Evolutionary conservation across 2,113 vertebrate genomes (phyloP).

Genomic region (Leuciscus idus): DNA sequence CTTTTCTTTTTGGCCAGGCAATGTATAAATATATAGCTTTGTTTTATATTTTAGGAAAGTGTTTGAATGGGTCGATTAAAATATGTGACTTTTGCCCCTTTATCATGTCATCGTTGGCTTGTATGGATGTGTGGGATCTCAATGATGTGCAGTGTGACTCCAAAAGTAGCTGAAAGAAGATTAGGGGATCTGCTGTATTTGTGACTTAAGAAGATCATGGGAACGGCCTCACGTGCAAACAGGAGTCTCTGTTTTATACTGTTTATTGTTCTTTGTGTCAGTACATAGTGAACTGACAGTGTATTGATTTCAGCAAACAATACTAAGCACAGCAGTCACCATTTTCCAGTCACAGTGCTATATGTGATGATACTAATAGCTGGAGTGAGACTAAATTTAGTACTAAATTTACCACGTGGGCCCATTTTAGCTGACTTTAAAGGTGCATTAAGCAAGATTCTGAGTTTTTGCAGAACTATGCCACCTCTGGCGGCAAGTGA

Average conservation of each 20-base stretch:
- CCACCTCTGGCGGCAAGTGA: no score
- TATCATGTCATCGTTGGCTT: background rate
- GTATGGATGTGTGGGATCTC: background rate
- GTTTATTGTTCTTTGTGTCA: background rate
- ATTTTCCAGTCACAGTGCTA: background rate
- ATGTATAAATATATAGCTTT: background rate
- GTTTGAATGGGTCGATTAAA: background rate
- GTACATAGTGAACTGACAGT: no score
- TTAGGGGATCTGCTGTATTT: slow-evolving; percentile 67
- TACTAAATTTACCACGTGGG: background rate
- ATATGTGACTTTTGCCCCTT: background rate
- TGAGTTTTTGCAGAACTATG: no score
- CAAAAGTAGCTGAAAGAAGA: slow-evolving; percentile 65
- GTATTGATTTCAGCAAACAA: background rate
- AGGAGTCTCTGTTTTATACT: background rate
- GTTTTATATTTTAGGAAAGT: background rate
- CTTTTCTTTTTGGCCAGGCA: no score
- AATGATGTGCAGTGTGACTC: slow-evolving; percentile 44
- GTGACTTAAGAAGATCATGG: slow-evolving; percentile 47
- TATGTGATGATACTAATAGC: background rate
- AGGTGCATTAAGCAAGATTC: no score
- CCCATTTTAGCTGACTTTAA: background rate
- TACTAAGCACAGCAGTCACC: background rate
- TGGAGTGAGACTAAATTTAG: background rate
- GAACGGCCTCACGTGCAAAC: slow-evolving; percentile 3